Evolutionary conservation across 2,113 vertebrate genomes (phyloP), one percentile per base, ranked within the genome.

Genomic region (Mixornis gularis): DNA sequence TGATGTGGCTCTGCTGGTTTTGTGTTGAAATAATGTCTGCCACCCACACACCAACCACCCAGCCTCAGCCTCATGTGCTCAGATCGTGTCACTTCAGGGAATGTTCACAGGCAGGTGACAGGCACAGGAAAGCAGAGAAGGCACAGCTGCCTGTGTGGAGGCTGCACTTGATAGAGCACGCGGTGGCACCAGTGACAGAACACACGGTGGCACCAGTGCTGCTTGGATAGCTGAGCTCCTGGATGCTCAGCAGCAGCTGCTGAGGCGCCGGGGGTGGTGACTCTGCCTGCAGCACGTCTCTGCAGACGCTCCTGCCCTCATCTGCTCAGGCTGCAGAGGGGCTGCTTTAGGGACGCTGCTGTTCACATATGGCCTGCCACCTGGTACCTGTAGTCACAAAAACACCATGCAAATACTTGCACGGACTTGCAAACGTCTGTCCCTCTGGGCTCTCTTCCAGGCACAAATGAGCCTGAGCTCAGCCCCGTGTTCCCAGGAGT

Each of bases 91-190:
- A 21, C 62, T n/a, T 34, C 3, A 20, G n/a, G 52, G 56, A 59
- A 22, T 1, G 8, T 40, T 8, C 1, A 0, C 1, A 2, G 74
- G 65, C 32, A 18, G 44, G 73, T 4, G 32, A 8, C 79, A 3
- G 43, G 20, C 6, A 2, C 14, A 7, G 79, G 56, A 59, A 10
- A 21, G 65, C 55, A 58, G 62, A 21, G 60, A 4, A 52, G 2
- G 5, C 4, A 1, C 19, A 43, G 76, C 56, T 87, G 52, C 44
- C 60, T 20, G 25, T 36, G 36, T 36, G 8, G 46, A 25, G 26
- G 27, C 89, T 92, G 63, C 52, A 32, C 7, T 22, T 48, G 6
- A 2, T 41, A 70, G 64, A 63, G 65, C 65, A 24, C 51, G 13
- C 0, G 30, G 77, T 80, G 81, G 60, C 90, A 91, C 78, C 81